Base-by-base conservation (phyloP, 2,888 invertebrate genomes). In the Trachelus troglodyta region DNA sequence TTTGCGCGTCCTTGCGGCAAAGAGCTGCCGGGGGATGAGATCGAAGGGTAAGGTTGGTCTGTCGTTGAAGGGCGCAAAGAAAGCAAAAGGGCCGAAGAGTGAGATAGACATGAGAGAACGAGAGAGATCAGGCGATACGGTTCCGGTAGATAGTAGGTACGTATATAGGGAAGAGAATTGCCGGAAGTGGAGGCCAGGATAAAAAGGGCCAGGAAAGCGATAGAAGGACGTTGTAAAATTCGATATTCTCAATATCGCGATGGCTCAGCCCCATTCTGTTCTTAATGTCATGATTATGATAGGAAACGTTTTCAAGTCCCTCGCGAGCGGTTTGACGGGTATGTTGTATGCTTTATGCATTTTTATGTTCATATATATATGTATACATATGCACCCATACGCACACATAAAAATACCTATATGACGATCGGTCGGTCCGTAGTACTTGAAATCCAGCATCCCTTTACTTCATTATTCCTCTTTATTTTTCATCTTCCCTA, bases 221-320 rank as follows among this genome's bases (percentile, higher is more conserved):
- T 23, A 23, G 56, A 56, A 56, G 56, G 9, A 56, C 56, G 56
- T 2, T 34, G 23, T 56, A 75, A 85, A 85, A 85, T 80, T 85
- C 85, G 84, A 85, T 85, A 83, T 85, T 85, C 83, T 82, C 84
- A 85, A 85, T 85, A 83, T 83, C 83, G 81, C 74, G 30, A 40
- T 34, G 34, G 69, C 9, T 30, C 31, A 40, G 35, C 35, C 1
- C 12, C 33, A 33, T 71, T 31, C 23, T 31, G 33, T 11, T 34
- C 33, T 31, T 71, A 69, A 31, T 33, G 69, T 69, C 33, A 15
- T 69, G 31, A 33, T 69, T 69, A 71, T 71, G n/a, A 56, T 56
- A 56, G 56, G 23, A 56, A 56, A 6, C 56, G 56, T 23, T 23
- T 56, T 56, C 56, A 1, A 23, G 2, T 9, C 23, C 2, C 15